phyloP scores from a whole-genome alignment of 2,113 vertebrate species.

The Bothrops jararaca region DNA sequence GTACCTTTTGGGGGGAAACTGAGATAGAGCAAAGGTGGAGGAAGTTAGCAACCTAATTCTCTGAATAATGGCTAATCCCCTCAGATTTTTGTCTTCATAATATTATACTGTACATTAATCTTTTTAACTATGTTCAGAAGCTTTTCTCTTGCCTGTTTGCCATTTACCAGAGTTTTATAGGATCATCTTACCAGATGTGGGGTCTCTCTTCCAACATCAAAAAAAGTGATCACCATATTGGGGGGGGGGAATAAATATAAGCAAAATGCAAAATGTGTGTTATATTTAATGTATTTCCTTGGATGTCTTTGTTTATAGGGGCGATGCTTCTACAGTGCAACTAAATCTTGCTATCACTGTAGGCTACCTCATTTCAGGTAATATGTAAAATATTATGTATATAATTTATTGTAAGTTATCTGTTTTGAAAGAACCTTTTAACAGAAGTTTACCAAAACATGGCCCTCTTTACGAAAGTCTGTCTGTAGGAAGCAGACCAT shows the following conservation, averaged over 20 bases:
- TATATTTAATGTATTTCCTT: slow-evolving; percentile 29
- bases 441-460: background rate
- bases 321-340: slow-evolving; percentile 85
- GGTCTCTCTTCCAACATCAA: background rate
- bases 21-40: background rate
- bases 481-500: background rate
- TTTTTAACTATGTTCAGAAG: background rate
- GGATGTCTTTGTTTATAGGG: slow-evolving; percentile 77
- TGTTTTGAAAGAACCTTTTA: background rate
- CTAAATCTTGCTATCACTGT: slow-evolving; percentile 90
- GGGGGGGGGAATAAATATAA: background rate
- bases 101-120: background rate
- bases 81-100: background rate
- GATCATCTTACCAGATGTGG: background rate
- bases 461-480: background rate
- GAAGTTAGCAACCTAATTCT: background rate
- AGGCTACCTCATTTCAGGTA: slow-evolving; percentile 99
- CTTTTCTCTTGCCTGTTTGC: background rate
- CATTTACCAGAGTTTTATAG: background rate
- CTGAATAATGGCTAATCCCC: background rate
- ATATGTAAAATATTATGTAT: slow-evolving; percentile 39
- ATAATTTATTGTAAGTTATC: background rate
- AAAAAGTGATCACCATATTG: background rate
- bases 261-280: background rate
- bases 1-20: background rate